Percentiles rank a stretch among this genome's conserved stretches.
phyloP scores from a whole-genome alignment of 2,797 vertebrate species.

The Sphenodon punctatus region DNA sequence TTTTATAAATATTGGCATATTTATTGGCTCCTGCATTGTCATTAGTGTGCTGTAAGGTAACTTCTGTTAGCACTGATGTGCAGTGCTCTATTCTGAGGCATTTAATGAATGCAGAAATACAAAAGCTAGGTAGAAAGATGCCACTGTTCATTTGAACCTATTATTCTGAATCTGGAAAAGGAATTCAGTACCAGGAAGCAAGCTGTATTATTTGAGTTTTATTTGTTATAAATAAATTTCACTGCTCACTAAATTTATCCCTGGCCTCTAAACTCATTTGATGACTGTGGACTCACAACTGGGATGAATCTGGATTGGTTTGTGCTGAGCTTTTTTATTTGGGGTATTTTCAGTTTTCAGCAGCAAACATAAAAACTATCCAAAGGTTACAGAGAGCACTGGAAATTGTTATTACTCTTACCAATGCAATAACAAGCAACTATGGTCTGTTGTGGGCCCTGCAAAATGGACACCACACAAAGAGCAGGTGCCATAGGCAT shows the following conservation, averaged over 20 bases:
- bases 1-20: neutral
- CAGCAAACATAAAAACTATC: neutral
- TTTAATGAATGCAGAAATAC: rapidly evolving
- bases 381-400: neutral
- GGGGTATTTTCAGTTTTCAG: neutral
- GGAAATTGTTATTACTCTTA: neutral
- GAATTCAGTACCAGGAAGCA: neutral
- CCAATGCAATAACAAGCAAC: neutral
- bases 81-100: neutral
- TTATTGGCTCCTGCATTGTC: neutral
- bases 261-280: neutral
- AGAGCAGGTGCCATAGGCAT: no score
- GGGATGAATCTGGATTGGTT: neutral
- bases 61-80: neutral
- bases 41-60: neutral
- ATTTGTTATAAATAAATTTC: neutral
- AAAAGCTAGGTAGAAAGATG: neutral
- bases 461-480: neutral
- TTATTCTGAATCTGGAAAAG: neutral
- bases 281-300: neutral
- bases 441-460: neutral
- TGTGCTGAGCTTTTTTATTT: neutral
- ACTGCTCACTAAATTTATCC: neutral
- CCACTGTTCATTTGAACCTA: neutral
- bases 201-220: no score